These are phyloP conservation scores for Polyodon spathula DNA, from an alignment of 2,113 vertebrate genomes.

Conservation along the genomic window DNA sequence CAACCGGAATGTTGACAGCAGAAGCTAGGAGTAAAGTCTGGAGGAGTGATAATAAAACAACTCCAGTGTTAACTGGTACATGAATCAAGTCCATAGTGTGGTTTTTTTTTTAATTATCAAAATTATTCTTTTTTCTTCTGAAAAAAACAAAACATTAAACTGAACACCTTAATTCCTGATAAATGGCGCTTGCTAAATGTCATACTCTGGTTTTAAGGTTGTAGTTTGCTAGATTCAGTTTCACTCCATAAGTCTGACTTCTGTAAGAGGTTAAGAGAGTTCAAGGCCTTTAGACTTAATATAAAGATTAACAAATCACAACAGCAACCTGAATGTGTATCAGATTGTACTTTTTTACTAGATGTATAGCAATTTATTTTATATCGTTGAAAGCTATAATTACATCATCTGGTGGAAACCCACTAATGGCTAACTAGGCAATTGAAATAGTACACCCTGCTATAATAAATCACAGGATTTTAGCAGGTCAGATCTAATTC, in stretches of 20 bases:
- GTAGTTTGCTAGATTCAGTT: neutral
- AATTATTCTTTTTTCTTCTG: neutral
- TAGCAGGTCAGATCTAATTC: slow-evolving; percentile 4
- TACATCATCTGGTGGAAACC: slow-evolving; percentile 36
- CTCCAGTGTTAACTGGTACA: neutral
- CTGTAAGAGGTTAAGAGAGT: neutral
- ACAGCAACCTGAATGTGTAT: neutral
- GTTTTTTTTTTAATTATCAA: neutral
- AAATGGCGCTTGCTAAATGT: neutral
- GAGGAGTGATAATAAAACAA: too few relatives aligned
- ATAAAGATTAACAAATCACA: neutral
- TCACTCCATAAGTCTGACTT: neutral
- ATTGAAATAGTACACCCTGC: slow-evolving; percentile 14
- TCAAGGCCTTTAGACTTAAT: slow-evolving; percentile 1
- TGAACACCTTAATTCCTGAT: neutral
- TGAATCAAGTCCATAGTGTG: neutral
- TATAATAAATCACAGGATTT: slow-evolving; percentile 16
- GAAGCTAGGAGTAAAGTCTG: too few relatives aligned
- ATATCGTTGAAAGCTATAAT: slow-evolving; percentile 35
- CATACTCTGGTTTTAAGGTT: neutral
- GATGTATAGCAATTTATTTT: slow-evolving; percentile 20
- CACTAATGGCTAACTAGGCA: slow-evolving; percentile 19
- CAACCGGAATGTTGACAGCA: too few relatives aligned
- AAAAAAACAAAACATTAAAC: neutral
- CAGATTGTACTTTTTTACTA: slow-evolving; percentile 12